Evolutionary conservation across 2,797 vertebrate genomes (phyloP).

Genomic region (Pseudomugil tenellus): DNA sequence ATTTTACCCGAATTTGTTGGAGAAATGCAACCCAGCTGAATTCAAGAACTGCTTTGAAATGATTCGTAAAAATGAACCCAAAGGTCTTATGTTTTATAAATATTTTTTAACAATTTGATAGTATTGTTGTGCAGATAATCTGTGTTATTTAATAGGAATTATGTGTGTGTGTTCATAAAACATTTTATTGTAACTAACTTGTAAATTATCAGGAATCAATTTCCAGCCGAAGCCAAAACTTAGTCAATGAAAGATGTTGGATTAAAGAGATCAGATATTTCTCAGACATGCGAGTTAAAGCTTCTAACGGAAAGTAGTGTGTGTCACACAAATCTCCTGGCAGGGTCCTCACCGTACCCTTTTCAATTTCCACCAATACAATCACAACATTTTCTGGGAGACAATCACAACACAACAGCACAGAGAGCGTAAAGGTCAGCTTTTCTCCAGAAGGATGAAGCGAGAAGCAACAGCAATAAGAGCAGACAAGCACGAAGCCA

Average conservation of each 20-base stretch:
- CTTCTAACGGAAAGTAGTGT: constrained; percentile 8
- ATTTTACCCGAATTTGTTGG: no score
- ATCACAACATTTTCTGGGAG: constrained; percentile 43
- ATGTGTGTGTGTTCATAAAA: constrained; percentile 15
- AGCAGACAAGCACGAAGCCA: constrained; percentile 14
- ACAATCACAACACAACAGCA: constrained; percentile 45
- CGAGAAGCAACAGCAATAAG: constrained; percentile 27
- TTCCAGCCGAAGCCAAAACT: constrained; percentile 11
- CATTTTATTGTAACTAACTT: constrained; percentile 31
- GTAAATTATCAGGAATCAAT: constrained; percentile 55
- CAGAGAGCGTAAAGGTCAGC: constrained; percentile 62
- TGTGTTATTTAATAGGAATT: no score
- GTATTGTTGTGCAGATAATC: no score
- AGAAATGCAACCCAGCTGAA: no score
- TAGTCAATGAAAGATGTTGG: constrained; percentile 53
- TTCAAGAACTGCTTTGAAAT: no score
- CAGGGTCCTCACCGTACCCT: background rate
- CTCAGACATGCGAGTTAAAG: constrained; percentile 40
- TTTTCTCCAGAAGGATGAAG: constrained; percentile 30
- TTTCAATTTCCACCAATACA: constrained; percentile 46
- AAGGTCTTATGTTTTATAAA: no score
- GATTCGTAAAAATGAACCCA: no score
- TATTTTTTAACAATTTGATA: no score
- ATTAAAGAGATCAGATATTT: constrained; percentile 49
- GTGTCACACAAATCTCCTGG: constrained; percentile 10